Evolutionary conservation across 2,888 invertebrate species (phyloP), one percentile per base, ranked within the genome.

Genomic region (Euproctis similis): DNA sequence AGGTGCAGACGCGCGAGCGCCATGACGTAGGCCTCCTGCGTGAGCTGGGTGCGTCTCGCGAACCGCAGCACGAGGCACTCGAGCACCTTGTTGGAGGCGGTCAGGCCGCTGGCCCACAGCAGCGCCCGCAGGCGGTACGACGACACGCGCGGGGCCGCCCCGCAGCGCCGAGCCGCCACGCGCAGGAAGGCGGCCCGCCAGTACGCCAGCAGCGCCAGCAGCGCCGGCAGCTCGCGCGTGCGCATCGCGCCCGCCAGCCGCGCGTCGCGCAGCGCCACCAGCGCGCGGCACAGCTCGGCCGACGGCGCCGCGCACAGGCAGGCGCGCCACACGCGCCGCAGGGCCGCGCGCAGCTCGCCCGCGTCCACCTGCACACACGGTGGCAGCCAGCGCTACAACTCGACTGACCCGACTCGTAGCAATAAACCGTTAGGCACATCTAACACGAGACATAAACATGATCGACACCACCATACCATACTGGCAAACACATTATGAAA

Each of bases 1-100:
- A 74, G 63, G 47, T 72, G 71, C 37, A 75, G 61, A 6, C 58
- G 45, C 24, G 62, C 62, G 26, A 67, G 87, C 25, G 90, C 89
- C 85, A 89, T 86, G 20, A 90, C 71, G 66, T 87, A 90, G 36
- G 86, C 86, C 58, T 89, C 89, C 2, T 88, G 84, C 1, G 87
- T 81, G 22, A 90, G 67, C 25, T 80, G 54, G 29, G 82, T 74
- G 59, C 87, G 87, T 56, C 87, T 87, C 40, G 90, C 87, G 74
- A 88, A 91, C 41, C 91, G 75, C 46, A 90, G 73, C 40, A 91
- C 89, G 31, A 91, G 72, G 58, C 90, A 89, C 80, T 91, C 91
- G 43, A 91, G 74, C 37, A 91, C 90, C 53, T 74, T 91, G 71
- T 91, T 91, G 90, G 89, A 90, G 86, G 39, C 91, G 68, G 46